These are phyloP conservation scores for Salpingus planirostris DNA, from an alignment of 2,888 invertebrate species.

Conservation along the genomic window DNA sequence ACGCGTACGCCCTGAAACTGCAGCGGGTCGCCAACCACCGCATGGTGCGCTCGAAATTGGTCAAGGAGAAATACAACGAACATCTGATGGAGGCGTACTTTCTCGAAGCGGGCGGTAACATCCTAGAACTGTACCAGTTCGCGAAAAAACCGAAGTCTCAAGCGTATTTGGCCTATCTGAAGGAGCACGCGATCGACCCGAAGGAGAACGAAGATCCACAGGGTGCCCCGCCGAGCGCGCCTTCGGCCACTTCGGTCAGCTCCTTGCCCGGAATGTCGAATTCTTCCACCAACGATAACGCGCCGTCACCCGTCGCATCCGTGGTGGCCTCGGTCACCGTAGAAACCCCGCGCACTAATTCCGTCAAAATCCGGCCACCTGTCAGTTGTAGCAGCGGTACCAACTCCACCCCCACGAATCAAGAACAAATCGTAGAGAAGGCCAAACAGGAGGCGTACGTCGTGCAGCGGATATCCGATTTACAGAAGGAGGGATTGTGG, in stretches of 20 bases:
- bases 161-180: conserved; percentile 65
- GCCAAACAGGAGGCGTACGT: conserved; percentile 92
- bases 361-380: conserved; percentile 10
- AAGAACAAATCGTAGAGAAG: conserved; percentile 75
- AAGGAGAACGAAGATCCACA: conserved; percentile 20
- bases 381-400: conserved; percentile 9
- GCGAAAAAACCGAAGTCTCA: conserved; percentile 70
- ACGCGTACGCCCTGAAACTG: conserved; percentile 48
- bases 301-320: conserved; percentile 13
- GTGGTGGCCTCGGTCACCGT: conserved; percentile 14
- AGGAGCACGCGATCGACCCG: conserved; percentile 43
- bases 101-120: conserved; percentile 76
- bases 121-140: conserved; percentile 82
- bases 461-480: conserved; percentile 81
- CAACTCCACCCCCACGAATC: conserved; percentile 36
- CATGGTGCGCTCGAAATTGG: conserved; percentile 56
- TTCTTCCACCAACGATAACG: conserved; percentile 12
- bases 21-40: conserved; percentile 64
- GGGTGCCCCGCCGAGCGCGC: conserved; percentile 27
- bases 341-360: not conserved
- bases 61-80: conserved; percentile 68
- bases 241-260: conserved; percentile 34
- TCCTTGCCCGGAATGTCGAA: conserved; percentile 37
- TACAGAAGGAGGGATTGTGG: conserved; percentile 94
- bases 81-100: conserved; percentile 79